phyloP scores from a whole-genome alignment of 1,140 invertebrate genomes.

The Saccostrea cuccullata region DNA sequence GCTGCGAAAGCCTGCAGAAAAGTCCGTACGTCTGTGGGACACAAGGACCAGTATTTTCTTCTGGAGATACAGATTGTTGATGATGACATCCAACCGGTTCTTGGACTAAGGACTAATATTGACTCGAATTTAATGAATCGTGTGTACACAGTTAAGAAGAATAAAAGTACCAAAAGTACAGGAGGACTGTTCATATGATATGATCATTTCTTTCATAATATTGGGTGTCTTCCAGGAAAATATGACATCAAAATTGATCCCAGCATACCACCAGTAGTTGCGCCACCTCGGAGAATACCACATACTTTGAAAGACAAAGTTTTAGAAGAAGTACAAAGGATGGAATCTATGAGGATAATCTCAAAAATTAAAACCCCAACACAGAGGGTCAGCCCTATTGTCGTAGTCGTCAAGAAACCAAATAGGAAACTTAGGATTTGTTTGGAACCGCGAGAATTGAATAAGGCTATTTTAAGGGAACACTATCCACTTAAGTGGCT shows the following conservation, averaged over 20 bases:
- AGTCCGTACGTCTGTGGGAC: not conserved
- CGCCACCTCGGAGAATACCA: conserved; percentile 48
- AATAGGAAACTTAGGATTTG: conserved; percentile 78
- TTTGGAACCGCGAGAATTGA: conserved; percentile 80
- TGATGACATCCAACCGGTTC: conserved; percentile 12
- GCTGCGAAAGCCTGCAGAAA: conserved; percentile 40
- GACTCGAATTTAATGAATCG: conserved; percentile 41
- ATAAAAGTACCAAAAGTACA: conserved; percentile 1
- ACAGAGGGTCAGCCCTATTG: too few relatives aligned
- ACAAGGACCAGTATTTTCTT: conserved; percentile 37
- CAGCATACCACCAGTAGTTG: conserved; percentile 42
- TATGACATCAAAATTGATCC: conserved; percentile 47
- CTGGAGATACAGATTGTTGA: conserved; percentile 22
- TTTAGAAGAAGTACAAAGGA: conserved; percentile 58
- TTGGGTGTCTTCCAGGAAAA: conserved; percentile 51
- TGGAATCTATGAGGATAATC: conserved; percentile 26
- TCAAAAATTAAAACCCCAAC: not conserved
- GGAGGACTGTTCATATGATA: conserved; percentile 42
- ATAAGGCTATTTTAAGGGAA: conserved; percentile 74
- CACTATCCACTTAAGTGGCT: conserved; percentile 49
- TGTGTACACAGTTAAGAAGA: conserved; percentile 38
- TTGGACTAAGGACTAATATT: not conserved
- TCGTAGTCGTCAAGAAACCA: not conserved
- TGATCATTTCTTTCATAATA: conserved; percentile 48
- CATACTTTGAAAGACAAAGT: conserved; percentile 36